A percentile compares a stretch with the other conserved stretches of the same genome.
These are phyloP conservation scores for Pyrrhia umbra DNA, from an alignment of 2,888 invertebrate genomes.

Conservation along the genomic window DNA sequence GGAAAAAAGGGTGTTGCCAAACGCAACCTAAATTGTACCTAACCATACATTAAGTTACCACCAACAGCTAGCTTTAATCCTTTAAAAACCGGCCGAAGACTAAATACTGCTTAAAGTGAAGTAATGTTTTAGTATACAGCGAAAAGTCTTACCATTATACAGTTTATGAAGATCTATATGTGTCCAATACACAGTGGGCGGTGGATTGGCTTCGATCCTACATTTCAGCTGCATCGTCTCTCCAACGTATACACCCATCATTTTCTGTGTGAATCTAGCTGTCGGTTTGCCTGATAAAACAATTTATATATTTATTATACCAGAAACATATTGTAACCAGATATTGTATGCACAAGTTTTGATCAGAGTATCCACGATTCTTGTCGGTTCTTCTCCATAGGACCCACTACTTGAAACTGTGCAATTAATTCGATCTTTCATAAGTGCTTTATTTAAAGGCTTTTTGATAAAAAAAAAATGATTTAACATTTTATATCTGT, in stretches of 20 bases:
- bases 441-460: too few relatives aligned
- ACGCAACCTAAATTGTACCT: too few relatives aligned
- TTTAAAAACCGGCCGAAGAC: background rate
- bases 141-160: slow-evolving; percentile 86
- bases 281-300: slow-evolving; percentile 92
- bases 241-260: slow-evolving; percentile 92
- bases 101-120: too few relatives aligned
- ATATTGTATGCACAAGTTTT: background rate
- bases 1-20: too few relatives aligned
- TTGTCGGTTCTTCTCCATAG: too few relatives aligned
- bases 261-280: slow-evolving; percentile 92
- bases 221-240: slow-evolving; percentile 92
- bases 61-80: too few relatives aligned
- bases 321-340: background rate
- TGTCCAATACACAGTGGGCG: slow-evolving; percentile 93
- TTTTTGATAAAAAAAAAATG: too few relatives aligned
- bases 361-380: too few relatives aligned
- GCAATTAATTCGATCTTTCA: too few relatives aligned
- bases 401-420: too few relatives aligned
- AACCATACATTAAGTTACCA: too few relatives aligned
- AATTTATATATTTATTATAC: background rate
- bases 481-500: too few relatives aligned
- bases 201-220: slow-evolving; percentile 93
- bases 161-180: slow-evolving; percentile 90
- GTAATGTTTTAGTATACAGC: background rate